Evolutionary conservation across 1,140 invertebrate species (phyloP), one percentile per base, ranked within the genome.

Genomic region (Drosophila virilis): DNA sequence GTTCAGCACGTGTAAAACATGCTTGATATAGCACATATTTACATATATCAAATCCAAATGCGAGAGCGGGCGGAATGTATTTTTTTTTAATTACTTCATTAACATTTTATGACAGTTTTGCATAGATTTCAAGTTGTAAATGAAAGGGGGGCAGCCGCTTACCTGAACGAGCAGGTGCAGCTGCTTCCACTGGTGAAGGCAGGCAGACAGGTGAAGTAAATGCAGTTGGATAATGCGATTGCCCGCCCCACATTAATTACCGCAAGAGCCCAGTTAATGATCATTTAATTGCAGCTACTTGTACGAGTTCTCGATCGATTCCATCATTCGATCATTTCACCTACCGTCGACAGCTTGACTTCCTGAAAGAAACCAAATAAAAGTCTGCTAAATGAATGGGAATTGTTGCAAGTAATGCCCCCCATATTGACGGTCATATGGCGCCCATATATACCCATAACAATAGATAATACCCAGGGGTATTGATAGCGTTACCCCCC

Each of bases 81-180:
- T 48, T 15, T 22, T 22, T 55, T 64, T 13, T 68, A 77, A 84
- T 80, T 65, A 55, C 73, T 78, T 84, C 48, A 80, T 85, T 85
- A 78, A 75, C 70, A 82, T 82, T 59, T 58, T 65, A 48, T 59
- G 43, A 66, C 66, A 78, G 13, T 64, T 78, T 78, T 81, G 81
- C 81, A 84, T 84, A 42, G 67, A 72, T 54, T 51, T 45, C 61
- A 68, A 67, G 58, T 64, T 54, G 33, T 62, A 42, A 28, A 43
- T 45, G 6, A 12, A 28, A 43, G 15, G 6, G 22, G 52, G 46
- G 66, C 57, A 57, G 33, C 35, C 17, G 28, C 22, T 43, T 54
- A 51, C 40, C 22, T 22, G 8, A 10, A 35, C 8, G 10, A 22
- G 15, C 45, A 64, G 70, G 45, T 62, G 70, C 64, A 46, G 64